phyloP scores from a whole-genome alignment of 2,113 vertebrate genomes.

The Rhinolophus ferrumequinum region DNA sequence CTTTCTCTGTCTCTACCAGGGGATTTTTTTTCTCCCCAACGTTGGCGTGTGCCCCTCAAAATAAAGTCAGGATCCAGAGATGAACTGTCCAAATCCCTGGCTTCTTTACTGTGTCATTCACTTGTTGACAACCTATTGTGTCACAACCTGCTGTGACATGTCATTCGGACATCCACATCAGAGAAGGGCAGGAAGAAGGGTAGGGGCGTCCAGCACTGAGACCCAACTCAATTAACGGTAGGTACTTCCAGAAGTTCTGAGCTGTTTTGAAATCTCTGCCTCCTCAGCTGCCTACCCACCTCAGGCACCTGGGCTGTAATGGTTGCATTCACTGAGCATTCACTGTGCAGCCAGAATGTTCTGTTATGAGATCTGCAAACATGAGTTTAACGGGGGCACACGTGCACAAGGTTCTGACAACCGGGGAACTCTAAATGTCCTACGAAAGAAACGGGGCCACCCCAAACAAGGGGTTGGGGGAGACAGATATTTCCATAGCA shows the following conservation, averaged over 20 bases:
- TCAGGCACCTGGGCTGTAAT: not conserved
- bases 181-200: not conserved
- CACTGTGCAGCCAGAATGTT: not conserved
- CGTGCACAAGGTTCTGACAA: not conserved
- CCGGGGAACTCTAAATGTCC: not conserved
- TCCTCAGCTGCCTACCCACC: not conserved
- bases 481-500: not conserved
- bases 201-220: not conserved
- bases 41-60: not conserved
- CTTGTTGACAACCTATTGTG: not conserved
- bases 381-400: not conserved
- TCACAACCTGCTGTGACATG: no score
- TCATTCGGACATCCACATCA: not conserved
- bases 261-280: not conserved
- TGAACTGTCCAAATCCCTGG: not conserved
- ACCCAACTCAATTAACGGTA: not conserved
- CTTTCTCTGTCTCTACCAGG: not conserved
- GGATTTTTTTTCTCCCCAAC: not conserved
- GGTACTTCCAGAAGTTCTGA: not conserved
- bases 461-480: not conserved
- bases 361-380: not conserved
- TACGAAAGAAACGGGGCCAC: not conserved
- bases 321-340: not conserved
- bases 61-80: not conserved
- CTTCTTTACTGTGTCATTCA: not conserved